Conservation (phyloP, 1,140 invertebrate genomes). For the Aculops lycopersici region DNA sequence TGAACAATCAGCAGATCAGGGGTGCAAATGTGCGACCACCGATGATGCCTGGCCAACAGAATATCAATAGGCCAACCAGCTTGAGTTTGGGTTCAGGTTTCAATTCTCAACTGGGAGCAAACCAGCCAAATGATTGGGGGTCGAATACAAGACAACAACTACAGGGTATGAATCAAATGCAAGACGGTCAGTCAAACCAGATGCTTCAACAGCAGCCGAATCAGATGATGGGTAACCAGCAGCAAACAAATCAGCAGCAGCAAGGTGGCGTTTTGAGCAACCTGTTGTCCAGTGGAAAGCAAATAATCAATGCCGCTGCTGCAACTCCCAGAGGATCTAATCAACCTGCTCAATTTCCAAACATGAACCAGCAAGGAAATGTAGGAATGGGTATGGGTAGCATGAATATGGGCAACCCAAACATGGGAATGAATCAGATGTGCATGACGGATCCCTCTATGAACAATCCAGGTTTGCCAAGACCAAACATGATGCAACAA, state of each 20-base stretch:
- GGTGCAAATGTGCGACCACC: background rate
- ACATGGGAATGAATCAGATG: no score
- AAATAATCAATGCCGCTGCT: conserved; percentile 7
- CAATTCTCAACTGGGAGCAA: background rate
- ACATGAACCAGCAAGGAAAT: background rate
- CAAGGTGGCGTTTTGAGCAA: conserved; percentile 2
- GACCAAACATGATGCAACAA: no score
- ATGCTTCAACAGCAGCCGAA: background rate
- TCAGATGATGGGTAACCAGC: background rate
- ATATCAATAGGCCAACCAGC: background rate
- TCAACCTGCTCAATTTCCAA: background rate
- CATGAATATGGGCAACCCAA: no score
- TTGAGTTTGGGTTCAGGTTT: background rate
- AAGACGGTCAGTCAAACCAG: background rate
- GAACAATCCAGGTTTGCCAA: no score
- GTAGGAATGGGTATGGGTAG: no score
- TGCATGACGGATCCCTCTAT: no score
- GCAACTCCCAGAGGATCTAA: conserved; percentile 7
- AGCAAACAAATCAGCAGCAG: conserved; percentile 2
- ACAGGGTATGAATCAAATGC: background rate
- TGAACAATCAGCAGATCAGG: background rate
- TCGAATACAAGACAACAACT: background rate
- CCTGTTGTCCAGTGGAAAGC: conserved; percentile 7
- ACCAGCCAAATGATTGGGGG: background rate
- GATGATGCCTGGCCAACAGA: background rate